A percentile compares a stretch with the other conserved stretches of the same genome.
Evolutionary conservation across 2,113 vertebrate genomes (phyloP).

Genomic region (Galemys pyrenaicus): DNA sequence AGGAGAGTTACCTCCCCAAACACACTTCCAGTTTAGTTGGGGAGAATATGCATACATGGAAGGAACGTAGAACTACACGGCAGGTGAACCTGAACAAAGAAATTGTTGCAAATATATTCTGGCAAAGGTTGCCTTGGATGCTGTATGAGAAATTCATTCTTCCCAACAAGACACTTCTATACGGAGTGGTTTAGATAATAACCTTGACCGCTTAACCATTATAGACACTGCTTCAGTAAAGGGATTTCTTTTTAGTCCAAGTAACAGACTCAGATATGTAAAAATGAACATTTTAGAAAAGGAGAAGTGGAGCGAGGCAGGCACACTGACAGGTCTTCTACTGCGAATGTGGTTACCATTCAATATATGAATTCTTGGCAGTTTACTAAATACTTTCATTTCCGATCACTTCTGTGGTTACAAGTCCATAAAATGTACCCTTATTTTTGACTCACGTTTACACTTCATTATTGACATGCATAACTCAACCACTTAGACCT

Average conservation of each 20-base stretch:
- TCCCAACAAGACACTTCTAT: not conserved
- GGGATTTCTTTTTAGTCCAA: not conserved
- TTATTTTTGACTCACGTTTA: constrained; percentile 31
- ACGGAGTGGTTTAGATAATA: not conserved
- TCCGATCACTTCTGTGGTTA: constrained; percentile 11
- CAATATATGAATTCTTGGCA: not conserved
- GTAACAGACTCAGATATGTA: not conserved
- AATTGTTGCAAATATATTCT: not conserved
- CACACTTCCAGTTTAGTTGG: not conserved
- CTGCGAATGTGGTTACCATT: not conserved
- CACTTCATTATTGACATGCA: not conserved
- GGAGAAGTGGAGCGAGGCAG: not conserved
- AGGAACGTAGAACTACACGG: not conserved
- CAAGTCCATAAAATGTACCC: not conserved
- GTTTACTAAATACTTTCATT: not conserved
- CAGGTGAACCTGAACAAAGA: not conserved
- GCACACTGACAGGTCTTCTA: not conserved
- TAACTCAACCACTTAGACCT: not conserved
- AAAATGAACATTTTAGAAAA: constrained; percentile 39
- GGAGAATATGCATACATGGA: not conserved
- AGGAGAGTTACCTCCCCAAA: not conserved
- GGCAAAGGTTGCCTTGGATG: not conserved
- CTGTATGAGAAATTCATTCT: not conserved
- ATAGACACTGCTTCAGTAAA: not conserved
- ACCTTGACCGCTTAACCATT: not conserved